These are phyloP conservation scores for Criorhina ranunculi DNA, from an alignment of 2,888 invertebrate genomes.

Conservation along the genomic window DNA sequence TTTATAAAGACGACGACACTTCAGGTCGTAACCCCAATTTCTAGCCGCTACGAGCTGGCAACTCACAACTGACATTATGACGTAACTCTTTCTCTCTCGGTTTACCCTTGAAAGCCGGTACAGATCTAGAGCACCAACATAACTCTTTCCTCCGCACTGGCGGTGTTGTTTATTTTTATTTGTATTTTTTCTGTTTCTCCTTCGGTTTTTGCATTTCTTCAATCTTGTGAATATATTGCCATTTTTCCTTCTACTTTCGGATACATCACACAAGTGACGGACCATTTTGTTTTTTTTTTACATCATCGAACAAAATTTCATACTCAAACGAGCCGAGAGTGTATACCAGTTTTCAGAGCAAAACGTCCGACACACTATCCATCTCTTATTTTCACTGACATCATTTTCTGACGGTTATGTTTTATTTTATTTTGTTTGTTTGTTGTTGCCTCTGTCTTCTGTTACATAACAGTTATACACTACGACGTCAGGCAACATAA, in stretches of 20 bases:
- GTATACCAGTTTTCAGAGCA: conserved; percentile 55
- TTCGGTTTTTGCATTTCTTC: conserved; percentile 71
- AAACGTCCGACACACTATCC: conserved; percentile 54
- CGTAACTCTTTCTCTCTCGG: conserved; percentile 56
- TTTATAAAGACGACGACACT: conserved; percentile 33
- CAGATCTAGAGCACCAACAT: conserved; percentile 72
- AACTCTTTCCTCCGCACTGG: conserved; percentile 46
- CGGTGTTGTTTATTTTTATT: conserved; percentile 24
- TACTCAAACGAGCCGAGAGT: conserved; percentile 42
- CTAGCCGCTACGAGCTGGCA: conserved; percentile 34
- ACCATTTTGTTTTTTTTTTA: conserved; percentile 44
- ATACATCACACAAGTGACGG: conserved; percentile 2
- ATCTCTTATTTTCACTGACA: conserved; percentile 73
- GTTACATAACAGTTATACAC: conserved; percentile 66
- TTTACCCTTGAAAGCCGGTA: conserved; percentile 76
- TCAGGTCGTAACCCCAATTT: conserved; percentile 62
- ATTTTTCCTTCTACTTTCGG: conserved; percentile 59
- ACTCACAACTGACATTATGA: conserved; percentile 58
- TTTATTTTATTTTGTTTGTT: conserved; percentile 16
- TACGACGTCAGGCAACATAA: conserved; percentile 54
- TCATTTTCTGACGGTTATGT: conserved; percentile 49
- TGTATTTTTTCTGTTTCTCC: conserved; percentile 16
- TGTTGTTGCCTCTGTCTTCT: conserved; percentile 15
- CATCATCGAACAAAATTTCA: conserved; percentile 58
- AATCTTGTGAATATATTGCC: conserved; percentile 41